Base-by-base conservation (phyloP, 2,888 invertebrate genomes). In the Meteorus cinctellus region DNA sequence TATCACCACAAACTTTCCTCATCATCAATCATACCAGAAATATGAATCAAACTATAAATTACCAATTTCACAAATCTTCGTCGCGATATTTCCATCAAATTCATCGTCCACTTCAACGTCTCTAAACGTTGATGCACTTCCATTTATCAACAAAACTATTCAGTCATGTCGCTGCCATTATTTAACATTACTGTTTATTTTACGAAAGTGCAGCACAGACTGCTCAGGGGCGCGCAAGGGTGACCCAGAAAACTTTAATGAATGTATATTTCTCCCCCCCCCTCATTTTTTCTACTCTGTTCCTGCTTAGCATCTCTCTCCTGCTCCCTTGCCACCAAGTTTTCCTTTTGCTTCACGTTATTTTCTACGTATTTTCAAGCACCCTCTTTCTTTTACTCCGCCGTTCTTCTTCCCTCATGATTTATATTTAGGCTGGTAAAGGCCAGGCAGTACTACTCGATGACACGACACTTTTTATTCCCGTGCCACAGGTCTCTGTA, bases 231-330 rank as follows among this genome's bases (percentile, higher is more conserved):
- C 19, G 29, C 68, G 76, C 74, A 75, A 80, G 71, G 70, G 63
- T 77, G 75, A 74, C 74, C 72, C 77, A 77, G 72, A 78, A 77
- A 80, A 80, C 72, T 80, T 80, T 78, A 80, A 80, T 80, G 78
- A 80, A 78, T 80, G 79, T 78, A 78, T 78, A 76, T 78, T 78
- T 78, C 72, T 41, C 67, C 71, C 73, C 19, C 27, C 66, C 75
- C 51, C 27, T 63, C 8, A n/a, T 55, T 55, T 55, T 55, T 55
- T 55, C 4, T 19, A 4, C 19, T 1, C n/a, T 24, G 1, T 19
- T 19, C 48, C 3, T 55, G 1, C 24, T 5, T 19, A 8, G 19
- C 6, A n/a, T 55, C 19, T 55, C 6, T 55, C 6, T 19, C 5
- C 8, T 19, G 0, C 55, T 55, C 8, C n/a, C 19, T 55, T 19